These are phyloP conservation scores for Embiotoca jacksoni DNA, from an alignment of 2,113 vertebrate species.

Conservation along the genomic window DNA sequence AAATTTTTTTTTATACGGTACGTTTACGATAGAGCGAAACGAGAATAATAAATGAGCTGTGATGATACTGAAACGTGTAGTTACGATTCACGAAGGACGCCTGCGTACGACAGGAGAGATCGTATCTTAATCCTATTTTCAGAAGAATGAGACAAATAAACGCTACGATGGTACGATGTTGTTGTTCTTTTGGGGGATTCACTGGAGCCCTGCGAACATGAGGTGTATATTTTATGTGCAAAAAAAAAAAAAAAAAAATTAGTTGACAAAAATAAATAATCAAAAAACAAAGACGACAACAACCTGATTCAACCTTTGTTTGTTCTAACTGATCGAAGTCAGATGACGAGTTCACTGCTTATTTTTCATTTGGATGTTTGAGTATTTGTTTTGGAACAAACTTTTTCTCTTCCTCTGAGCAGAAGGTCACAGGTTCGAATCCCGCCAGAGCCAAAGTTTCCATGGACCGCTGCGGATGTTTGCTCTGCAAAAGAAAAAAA, in stretches of 20 bases:
- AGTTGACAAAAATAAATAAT: neutral
- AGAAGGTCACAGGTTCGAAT: constrained; percentile 9
- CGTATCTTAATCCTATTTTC: constrained; percentile 64
- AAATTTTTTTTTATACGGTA: constrained; percentile 41
- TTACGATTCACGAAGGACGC: constrained; percentile 49
- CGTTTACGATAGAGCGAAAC: constrained; percentile 25
- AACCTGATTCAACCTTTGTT: constrained; percentile 45
- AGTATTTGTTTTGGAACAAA: constrained; percentile 29
- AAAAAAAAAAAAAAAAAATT: constrained; percentile 10
- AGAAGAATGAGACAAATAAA: constrained; percentile 44
- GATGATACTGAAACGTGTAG: constrained; percentile 34
- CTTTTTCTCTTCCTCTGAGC: neutral
- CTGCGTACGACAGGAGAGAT: constrained; percentile 58
- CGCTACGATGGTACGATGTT: constrained; percentile 28
- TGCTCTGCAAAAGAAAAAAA: neutral
- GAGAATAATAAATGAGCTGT: constrained; percentile 27
- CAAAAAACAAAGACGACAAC: constrained; percentile 17
- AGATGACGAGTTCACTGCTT: neutral
- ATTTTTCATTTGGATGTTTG: constrained; percentile 21
- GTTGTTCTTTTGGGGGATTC: neutral
- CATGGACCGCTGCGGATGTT: neutral
- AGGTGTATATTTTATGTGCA: constrained; percentile 65
- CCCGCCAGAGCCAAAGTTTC: constrained; percentile 35
- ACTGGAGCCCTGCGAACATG: constrained; percentile 31
- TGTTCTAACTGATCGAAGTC: constrained; percentile 30